Evolutionary conservation across 2,113 vertebrate genomes (phyloP), one percentile per base, ranked within the genome.

Genomic region (Ginglymostoma cirratum): DNA sequence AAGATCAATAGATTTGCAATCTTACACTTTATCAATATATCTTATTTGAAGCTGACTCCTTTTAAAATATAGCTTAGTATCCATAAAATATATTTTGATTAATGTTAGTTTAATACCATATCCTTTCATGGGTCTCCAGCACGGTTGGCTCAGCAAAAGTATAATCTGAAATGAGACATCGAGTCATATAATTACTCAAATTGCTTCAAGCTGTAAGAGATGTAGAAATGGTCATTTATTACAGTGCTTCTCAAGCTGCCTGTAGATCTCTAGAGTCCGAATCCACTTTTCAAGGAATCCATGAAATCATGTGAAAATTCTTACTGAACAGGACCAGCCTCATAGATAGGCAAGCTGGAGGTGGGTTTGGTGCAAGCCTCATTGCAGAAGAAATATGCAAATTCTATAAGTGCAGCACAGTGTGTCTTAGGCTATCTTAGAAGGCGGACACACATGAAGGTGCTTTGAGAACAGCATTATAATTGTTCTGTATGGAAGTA

Each of bases 101-200:
- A 69, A 94, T 70, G 65, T 2, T 67, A 66, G n/a, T 69, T 69
- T 69, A 45, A 69, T 14, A 94, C 38, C n/a, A 70, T 69, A 69
- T 69, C 65, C 38, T 70, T 94, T 69, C 24, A 69, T 45, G 8
- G 38, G 65, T 45, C 19, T 94, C 2, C 10, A 69, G 30, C 92
- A 69, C 38, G 70, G 92, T 42, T 38, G 12, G 66, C 65, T 94
- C 92, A 69, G 92, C 38, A 94, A 67, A 94, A 94, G 65, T 70
- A 94, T 69, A 94, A 94, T 70, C 70, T 94, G 66, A 94, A 94
- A 70, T 8, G 38, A 42, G 92, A 94, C 66, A n/a, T 34, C 27
- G 12, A 61, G 87, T 52, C 87, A 90, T 65, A 89, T n/a, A 90
- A 90, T 90, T 90, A 52, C 66, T 94, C 92, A 69, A 45, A 69